These are phyloP conservation scores for Disparrhopalites patrizii DNA, from an alignment of 2,888 invertebrate genomes.

Conservation along the genomic window DNA sequence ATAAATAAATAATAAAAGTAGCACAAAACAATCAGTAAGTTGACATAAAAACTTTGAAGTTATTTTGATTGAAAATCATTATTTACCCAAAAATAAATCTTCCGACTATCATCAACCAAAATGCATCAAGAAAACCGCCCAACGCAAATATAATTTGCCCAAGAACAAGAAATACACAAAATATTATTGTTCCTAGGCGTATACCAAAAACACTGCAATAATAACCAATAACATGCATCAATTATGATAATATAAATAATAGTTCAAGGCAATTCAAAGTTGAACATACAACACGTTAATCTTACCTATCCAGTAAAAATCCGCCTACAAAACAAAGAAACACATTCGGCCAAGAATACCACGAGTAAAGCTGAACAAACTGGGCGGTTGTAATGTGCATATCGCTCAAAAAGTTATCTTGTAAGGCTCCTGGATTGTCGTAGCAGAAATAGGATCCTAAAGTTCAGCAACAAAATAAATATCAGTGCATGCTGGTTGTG, in stretches of 20 bases:
- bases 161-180: slow-evolving; percentile 76
- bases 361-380: slow-evolving; percentile 83
- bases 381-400: slow-evolving; percentile 73
- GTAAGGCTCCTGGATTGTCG: slow-evolving; percentile 91
- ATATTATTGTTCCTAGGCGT: slow-evolving; percentile 84
- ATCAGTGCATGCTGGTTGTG: too few relatives aligned
- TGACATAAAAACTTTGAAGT: not conserved
- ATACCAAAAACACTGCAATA: slow-evolving; percentile 82
- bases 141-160: slow-evolving; percentile 86
- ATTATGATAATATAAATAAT: too few relatives aligned
- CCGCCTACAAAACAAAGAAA: slow-evolving; percentile 93
- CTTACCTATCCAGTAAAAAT: slow-evolving; percentile 82
- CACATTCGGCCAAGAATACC: slow-evolving; percentile 98
- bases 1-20: slow-evolving; percentile 3
- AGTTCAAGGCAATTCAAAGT: too few relatives aligned
- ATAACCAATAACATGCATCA: slow-evolving; percentile 22
- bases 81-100: slow-evolving; percentile 89
- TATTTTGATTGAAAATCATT: not conserved
- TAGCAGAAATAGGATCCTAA: slow-evolving; percentile 96
- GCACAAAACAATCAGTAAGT: not conserved
- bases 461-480: not conserved
- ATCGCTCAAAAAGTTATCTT: slow-evolving; percentile 78
- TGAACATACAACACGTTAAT: too few relatives aligned
- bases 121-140: slow-evolving; percentile 72
- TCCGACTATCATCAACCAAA: slow-evolving; percentile 86